Evolutionary conservation across 2,888 invertebrate genomes (phyloP).

Genomic region (Platerodrilus igneus): DNA sequence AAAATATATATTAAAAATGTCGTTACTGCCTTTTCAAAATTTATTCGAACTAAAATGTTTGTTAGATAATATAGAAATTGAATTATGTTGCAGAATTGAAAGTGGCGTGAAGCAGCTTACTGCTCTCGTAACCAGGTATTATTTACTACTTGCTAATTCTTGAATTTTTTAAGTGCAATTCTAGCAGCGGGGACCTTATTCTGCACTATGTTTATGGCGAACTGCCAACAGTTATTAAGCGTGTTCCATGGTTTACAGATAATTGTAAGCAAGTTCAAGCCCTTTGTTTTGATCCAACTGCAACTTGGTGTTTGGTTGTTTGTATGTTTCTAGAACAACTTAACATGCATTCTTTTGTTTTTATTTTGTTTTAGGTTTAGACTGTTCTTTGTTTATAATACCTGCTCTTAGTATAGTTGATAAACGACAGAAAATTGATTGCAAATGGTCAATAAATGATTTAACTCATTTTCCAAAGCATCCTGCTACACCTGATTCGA

Average conservation of each 20-base stretch:
- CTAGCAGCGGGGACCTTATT: slow-evolving; percentile 44
- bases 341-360: not conserved
- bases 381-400: slow-evolving; percentile 58
- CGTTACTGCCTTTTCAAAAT: slow-evolving; percentile 33
- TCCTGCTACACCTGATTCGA: slow-evolving; percentile 40
- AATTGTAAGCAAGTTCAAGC: slow-evolving; percentile 54
- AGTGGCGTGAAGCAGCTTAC: slow-evolving; percentile 47
- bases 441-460: slow-evolving; percentile 57
- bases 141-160: too few relatives aligned
- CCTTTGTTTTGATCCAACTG: slow-evolving; percentile 79
- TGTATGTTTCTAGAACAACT: slow-evolving; percentile 46
- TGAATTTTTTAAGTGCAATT: too few relatives aligned
- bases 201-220: slow-evolving; percentile 46
- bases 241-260: slow-evolving; percentile 46
- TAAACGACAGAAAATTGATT: slow-evolving; percentile 51
- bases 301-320: slow-evolving; percentile 67
- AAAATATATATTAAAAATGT: slow-evolving; percentile 16
- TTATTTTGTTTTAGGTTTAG: slow-evolving; percentile 48
- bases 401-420: slow-evolving; percentile 58
- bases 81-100: slow-evolving; percentile 43
- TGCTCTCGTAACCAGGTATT: slow-evolving; percentile 42
- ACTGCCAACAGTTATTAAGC: slow-evolving; percentile 41
- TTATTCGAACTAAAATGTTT: slow-evolving; percentile 45
- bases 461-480: slow-evolving; percentile 51
- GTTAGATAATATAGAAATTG: slow-evolving; percentile 43